Percentiles rank a stretch among this genome's conserved stretches.
Evolutionary conservation across 2,888 invertebrate species (phyloP).

Genomic region (Agrotis puta): DNA sequence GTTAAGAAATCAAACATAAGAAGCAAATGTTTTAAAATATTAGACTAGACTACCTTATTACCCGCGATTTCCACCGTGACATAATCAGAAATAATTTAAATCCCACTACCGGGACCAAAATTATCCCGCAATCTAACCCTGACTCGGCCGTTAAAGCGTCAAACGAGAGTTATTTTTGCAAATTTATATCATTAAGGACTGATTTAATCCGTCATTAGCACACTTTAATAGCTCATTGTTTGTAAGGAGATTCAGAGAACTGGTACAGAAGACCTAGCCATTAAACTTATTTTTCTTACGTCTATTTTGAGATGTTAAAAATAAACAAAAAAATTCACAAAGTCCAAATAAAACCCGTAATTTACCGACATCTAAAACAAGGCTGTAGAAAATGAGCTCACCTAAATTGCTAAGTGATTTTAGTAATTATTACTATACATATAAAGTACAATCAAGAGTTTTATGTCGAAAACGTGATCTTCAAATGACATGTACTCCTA

Average conservation of each 20-base stretch:
- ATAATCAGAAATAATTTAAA: not conserved
- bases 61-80: not conserved
- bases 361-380: slow-evolving; percentile 21
- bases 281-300: slow-evolving; percentile 16
- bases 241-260: slow-evolving; percentile 7
- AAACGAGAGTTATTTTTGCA: not conserved
- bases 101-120: not conserved
- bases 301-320: slow-evolving; percentile 21
- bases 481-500: slow-evolving; percentile 57
- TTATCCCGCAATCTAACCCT: not conserved
- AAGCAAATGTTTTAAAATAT: no score
- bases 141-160: not conserved
- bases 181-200: not conserved
- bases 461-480: slow-evolving; percentile 78
- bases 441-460: slow-evolving; percentile 56
- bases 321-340: slow-evolving; percentile 29
- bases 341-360: slow-evolving; percentile 24
- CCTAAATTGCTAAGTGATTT: slow-evolving; percentile 57
- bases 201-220: slow-evolving; percentile 24
- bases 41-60: no score
- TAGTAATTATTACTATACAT: slow-evolving; percentile 63
- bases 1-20: not conserved
- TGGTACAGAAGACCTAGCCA: slow-evolving; percentile 2
- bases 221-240: slow-evolving; percentile 39
- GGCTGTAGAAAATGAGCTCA: slow-evolving; percentile 38